Evolutionary conservation across 2,888 invertebrate genomes (phyloP).

Genomic region (Epinotia nisella): DNA sequence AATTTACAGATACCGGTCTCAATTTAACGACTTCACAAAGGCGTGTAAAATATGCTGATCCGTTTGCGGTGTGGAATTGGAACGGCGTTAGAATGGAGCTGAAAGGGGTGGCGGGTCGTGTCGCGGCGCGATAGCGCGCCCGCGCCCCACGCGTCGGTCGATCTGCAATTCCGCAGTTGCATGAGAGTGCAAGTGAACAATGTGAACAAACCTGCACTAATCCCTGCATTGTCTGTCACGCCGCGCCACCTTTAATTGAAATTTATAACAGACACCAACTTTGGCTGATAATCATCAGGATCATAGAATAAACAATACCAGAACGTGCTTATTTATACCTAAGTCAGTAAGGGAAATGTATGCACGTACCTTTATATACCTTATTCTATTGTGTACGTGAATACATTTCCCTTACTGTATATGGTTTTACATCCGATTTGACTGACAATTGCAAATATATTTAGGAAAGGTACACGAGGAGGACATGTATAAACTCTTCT

Average conservation of each 20-base stretch:
- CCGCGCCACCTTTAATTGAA: constrained; percentile 18
- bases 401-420: no score
- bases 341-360: no score
- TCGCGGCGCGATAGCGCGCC: constrained; percentile 70
- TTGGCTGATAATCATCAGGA: not conserved
- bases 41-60: constrained; percentile 79
- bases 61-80: constrained; percentile 73
- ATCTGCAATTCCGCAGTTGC: constrained; percentile 27
- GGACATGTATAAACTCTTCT: not conserved
- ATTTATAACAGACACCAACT: not conserved
- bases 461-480: not conserved
- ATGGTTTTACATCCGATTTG: not conserved
- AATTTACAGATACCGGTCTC: constrained; percentile 70
- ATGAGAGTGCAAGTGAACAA: constrained; percentile 57
- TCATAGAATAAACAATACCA: not conserved
- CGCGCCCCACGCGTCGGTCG: constrained; percentile 62
- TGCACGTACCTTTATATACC: no score
- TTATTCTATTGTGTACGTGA: no score
- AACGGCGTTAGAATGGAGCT: constrained; percentile 65
- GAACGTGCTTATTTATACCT: not conserved
- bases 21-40: constrained; percentile 69
- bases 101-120: constrained; percentile 73
- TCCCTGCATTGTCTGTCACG: constrained; percentile 64
- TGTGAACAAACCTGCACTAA: constrained; percentile 70
- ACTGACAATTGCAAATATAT: not conserved